Base-by-base conservation (phyloP, 2,888 invertebrate genomes). In the Cremastinae sp. region DNA sequence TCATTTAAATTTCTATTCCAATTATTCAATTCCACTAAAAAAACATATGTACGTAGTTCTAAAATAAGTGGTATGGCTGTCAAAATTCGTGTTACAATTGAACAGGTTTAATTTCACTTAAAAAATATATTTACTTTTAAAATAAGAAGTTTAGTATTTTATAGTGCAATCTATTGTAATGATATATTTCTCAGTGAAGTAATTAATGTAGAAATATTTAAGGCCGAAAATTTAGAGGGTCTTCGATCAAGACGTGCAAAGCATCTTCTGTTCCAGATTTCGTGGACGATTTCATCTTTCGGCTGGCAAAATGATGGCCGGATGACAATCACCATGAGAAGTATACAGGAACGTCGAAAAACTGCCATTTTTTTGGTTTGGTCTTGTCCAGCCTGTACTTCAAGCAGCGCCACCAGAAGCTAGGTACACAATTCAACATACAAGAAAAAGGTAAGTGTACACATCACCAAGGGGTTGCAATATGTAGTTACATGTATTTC, bases 281-380 rank as follows among this genome's bases (percentile, higher is more conserved):
- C 38, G 16, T 5, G 14, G 53, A 45, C 64, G 12, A 9, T 22
- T 45, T 53, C 41, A n/a, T 38, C n/a, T 51, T 43, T 34, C n/a
- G 51, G 53, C 49, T 62, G 58, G 38, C 43, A 58, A 36, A 56
- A 8, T 8, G 7, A 8, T 16, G 16, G 28, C 10, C 47, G 38
- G 54, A 59, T 62, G 59, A 61, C 54, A 72, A 74, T 80, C 72
- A 79, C 81, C 80, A n/a, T n/a, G n/a, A n/a, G n/a, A n/a, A 82
- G 81, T 84, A 87, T 41, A 82, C 81, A 22, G 86, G 87, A 47
- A 88, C 83, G 79, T 89, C 88, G 83, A 89, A 89, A 87, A 86
- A 89, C 79, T 89, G 88, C 83, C 86, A 86, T 74, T 73, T 78
- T 82, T 82, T 86, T 45, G 83, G 78, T 78, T 85, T 84, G 78